Evolutionary conservation across 2,797 vertebrate genomes (phyloP).

Genomic region (Acipenser ruthenus): DNA sequence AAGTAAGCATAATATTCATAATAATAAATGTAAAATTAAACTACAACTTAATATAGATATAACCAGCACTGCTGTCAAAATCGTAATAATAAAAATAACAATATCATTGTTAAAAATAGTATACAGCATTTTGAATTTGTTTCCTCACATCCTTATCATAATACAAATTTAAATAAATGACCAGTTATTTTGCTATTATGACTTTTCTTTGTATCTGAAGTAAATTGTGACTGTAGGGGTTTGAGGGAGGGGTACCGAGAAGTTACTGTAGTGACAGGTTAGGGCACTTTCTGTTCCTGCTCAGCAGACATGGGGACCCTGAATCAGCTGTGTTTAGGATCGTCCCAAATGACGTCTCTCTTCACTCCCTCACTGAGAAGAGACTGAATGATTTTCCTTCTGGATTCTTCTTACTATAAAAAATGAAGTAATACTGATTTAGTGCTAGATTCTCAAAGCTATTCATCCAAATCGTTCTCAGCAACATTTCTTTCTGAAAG

Average conservation of each 20-base stretch:
- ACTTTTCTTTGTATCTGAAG: slow-evolving; percentile 19
- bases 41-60: slow-evolving; percentile 29
- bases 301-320: slow-evolving; percentile 31
- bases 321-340: not conserved
- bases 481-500: too few relatives aligned
- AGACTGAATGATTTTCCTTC: slow-evolving; percentile 62
- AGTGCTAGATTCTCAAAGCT: too few relatives aligned
- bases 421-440: slow-evolving; percentile 7
- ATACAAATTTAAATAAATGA: slow-evolving; percentile 25
- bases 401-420: slow-evolving; percentile 52
- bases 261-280: slow-evolving; percentile 29
- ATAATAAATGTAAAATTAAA: slow-evolving; percentile 30
- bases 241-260: slow-evolving; percentile 14
- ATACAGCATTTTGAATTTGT: slow-evolving; percentile 40
- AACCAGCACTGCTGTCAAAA: slow-evolving; percentile 59
- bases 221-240: slow-evolving; percentile 16
- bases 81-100: slow-evolving; percentile 21
- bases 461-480: too few relatives aligned
- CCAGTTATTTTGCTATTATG: slow-evolving; percentile 16
- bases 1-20: slow-evolving; percentile 36
- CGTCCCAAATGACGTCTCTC: not conserved
- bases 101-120: slow-evolving; percentile 32
- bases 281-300: slow-evolving; percentile 31
- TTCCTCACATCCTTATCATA: slow-evolving; percentile 29
- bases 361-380: slow-evolving; percentile 59